Percentiles rank a stretch among this genome's conserved stretches.
phyloP scores from a whole-genome alignment of 2,797 vertebrate genomes.

The Echiichthys vipera region DNA sequence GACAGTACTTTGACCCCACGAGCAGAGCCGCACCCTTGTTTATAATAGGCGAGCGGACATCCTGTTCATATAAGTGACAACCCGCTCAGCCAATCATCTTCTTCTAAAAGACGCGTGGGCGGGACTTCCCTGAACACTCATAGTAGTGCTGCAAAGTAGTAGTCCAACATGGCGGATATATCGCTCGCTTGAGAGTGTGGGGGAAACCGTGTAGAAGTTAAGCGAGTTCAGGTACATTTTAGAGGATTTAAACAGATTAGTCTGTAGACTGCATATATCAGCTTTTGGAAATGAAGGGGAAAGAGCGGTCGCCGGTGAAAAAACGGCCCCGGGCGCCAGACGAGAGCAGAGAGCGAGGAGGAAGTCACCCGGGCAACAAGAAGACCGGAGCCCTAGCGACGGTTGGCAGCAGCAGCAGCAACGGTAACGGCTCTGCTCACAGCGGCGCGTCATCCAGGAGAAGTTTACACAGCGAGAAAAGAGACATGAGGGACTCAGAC shows the following conservation, averaged over 20 bases:
- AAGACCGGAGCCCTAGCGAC: slow-evolving; percentile 79
- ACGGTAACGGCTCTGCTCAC: slow-evolving; percentile 77
- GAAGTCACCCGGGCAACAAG: slow-evolving; percentile 88
- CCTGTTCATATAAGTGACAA: slow-evolving; percentile 17
- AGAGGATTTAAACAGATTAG: background rate
- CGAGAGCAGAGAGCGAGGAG: slow-evolving; percentile 89
- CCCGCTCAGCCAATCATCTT: slow-evolving; percentile 55
- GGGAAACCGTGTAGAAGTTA: slow-evolving; percentile 41
- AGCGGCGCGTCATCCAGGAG: slow-evolving; percentile 74
- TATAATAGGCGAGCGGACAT: slow-evolving; percentile 24
- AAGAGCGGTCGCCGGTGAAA: slow-evolving; percentile 94
- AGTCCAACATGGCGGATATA: slow-evolving; percentile 73
- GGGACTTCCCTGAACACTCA: slow-evolving; percentile 65
- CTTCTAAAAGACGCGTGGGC: slow-evolving; percentile 17
- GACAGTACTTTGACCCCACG: slow-evolving; percentile 46
- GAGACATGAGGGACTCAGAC: slow-evolving; percentile 79
- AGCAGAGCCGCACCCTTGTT: slow-evolving; percentile 57
- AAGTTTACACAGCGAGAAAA: slow-evolving; percentile 82
- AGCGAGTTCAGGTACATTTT: slow-evolving; percentile 1
- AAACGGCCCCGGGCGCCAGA: slow-evolving; percentile 92
- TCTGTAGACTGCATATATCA: background rate
- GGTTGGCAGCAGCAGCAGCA: slow-evolving; percentile 78
- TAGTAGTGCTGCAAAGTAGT: slow-evolving; percentile 44
- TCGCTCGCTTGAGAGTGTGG: slow-evolving; percentile 41
- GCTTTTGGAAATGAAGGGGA: slow-evolving; percentile 89